Evolutionary conservation across 30 jellyfish, hydroid and myxozoan genomes (phyloP).

Genomic region (Pelagia noctiluca): DNA sequence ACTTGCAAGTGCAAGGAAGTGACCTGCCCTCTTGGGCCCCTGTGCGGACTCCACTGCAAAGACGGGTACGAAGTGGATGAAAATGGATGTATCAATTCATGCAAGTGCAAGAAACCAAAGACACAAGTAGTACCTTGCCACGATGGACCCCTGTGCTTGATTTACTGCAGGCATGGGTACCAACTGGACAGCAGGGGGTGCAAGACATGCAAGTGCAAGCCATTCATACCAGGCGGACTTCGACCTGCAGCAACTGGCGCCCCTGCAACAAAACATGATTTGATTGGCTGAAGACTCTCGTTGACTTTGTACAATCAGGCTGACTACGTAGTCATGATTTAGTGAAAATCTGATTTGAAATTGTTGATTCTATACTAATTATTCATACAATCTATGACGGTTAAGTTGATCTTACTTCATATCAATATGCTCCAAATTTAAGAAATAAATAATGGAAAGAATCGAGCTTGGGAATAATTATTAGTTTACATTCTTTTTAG

Average conservation of each 20-base stretch:
- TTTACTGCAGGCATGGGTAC: not conserved
- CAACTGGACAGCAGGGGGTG: not conserved
- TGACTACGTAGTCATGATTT: too few species aligned
- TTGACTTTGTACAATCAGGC: too few species aligned
- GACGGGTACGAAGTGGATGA: not conserved
- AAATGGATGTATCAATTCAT: not conserved
- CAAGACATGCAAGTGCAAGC: not conserved
- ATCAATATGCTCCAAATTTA: too few species aligned
- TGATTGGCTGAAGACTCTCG: too few species aligned
- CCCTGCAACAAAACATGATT: slow-evolving; percentile 10
- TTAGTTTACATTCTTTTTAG: too few species aligned
- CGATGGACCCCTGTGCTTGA: too few species aligned
- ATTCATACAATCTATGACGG: too few species aligned
- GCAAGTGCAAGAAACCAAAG: not conserved
- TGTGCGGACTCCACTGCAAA: not conserved
- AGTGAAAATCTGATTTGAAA: too few species aligned
- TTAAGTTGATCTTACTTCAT: too few species aligned
- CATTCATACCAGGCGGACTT: not conserved
- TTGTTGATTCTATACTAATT: too few species aligned
- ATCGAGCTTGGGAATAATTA: too few species aligned
- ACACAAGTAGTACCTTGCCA: not conserved
- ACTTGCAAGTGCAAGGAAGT: not conserved
- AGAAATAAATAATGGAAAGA: too few species aligned
- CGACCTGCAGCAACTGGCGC: not conserved
- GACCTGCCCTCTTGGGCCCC: not conserved